phyloP scores from a whole-genome alignment of 2,888 invertebrate genomes.

The Steinernema hermaphroditum region DNA sequence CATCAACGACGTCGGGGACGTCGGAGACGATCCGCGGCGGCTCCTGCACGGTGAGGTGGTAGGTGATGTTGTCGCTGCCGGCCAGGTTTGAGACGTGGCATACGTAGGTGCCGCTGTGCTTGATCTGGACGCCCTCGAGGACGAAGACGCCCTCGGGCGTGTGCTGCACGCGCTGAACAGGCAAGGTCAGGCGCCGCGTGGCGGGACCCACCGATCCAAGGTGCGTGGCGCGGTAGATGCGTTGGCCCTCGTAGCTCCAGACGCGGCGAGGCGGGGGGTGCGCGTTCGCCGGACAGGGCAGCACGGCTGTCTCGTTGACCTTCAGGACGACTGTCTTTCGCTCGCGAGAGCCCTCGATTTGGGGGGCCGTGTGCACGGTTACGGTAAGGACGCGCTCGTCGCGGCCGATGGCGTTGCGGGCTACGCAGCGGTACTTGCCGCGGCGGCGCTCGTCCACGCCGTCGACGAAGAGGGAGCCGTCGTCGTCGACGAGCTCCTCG shows the following conservation, averaged over 20 bases:
- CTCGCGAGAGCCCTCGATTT: conserved; percentile 50
- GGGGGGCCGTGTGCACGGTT: conserved; percentile 64
- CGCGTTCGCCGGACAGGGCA: conserved; percentile 64
- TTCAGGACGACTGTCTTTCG: conserved; percentile 48
- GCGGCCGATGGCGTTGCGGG: conserved; percentile 55
- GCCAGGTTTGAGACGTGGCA: conserved; percentile 69
- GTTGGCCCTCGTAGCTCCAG: conserved; percentile 62
- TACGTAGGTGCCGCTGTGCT: conserved; percentile 67
- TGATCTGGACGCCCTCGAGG: conserved; percentile 46
- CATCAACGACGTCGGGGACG: conserved; percentile 54
- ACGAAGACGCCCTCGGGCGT: conserved; percentile 51
- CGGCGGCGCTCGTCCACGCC: conserved; percentile 60
- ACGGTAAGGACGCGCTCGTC: conserved; percentile 64
- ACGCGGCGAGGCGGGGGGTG: conserved; percentile 62
- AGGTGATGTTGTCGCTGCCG: conserved; percentile 68
- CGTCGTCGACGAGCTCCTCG: conserved; percentile 53
- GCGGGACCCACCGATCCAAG: conserved; percentile 36
- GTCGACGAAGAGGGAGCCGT: conserved; percentile 54
- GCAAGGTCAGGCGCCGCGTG: neutral
- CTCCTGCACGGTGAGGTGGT: conserved; percentile 66
- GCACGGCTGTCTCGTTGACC: conserved; percentile 55
- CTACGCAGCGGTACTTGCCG: conserved; percentile 64
- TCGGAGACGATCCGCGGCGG: conserved; percentile 62
- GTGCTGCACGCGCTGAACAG: conserved; percentile 32
- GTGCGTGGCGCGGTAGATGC: conserved; percentile 40